phyloP scores from a whole-genome alignment of 2,888 invertebrate genomes.

The Mystacides longicornis region DNA sequence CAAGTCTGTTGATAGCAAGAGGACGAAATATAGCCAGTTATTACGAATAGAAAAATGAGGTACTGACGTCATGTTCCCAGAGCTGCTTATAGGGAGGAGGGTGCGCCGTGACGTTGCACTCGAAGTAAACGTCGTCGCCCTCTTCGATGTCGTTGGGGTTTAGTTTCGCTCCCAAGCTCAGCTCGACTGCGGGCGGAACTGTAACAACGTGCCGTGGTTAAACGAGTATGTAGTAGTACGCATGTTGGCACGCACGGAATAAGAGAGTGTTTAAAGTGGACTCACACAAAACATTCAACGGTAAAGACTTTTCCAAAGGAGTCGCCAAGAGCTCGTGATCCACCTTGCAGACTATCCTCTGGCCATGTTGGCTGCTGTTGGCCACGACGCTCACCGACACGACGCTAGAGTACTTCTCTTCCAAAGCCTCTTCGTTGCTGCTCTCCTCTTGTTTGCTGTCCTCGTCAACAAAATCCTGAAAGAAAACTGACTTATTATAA shows the following conservation, averaged over 20 bases:
- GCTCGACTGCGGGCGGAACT: constrained; percentile 36
- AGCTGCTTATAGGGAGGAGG: constrained; percentile 48
- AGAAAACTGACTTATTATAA: too few species aligned
- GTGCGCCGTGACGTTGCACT: constrained; percentile 45
- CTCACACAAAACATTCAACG: constrained; percentile 62
- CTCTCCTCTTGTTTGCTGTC: neutral
- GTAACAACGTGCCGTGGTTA: constrained; percentile 20
- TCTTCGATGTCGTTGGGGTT: constrained; percentile 49
- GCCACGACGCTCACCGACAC: constrained; percentile 23
- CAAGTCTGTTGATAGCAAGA: too few species aligned
- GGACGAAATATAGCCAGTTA: too few species aligned
- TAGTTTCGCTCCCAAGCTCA: constrained; percentile 42
- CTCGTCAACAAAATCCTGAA: constrained; percentile 8
- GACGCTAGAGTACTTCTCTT: constrained; percentile 24
- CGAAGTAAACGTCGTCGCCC: constrained; percentile 47
- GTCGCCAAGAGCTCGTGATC: constrained; percentile 62
- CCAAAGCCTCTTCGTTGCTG: neutral
- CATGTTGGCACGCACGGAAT: too few species aligned
- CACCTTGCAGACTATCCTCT: constrained; percentile 56
- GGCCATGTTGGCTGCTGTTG: constrained; percentile 30
- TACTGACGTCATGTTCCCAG: constrained; percentile 48
- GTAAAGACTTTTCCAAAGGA: constrained; percentile 57
- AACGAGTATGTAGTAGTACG: too few species aligned
- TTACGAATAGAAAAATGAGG: too few species aligned
- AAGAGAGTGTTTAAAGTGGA: constrained; percentile 28